Base-by-base conservation (phyloP, 2,888 invertebrate genomes). In the Oasisia sp. region DNA sequence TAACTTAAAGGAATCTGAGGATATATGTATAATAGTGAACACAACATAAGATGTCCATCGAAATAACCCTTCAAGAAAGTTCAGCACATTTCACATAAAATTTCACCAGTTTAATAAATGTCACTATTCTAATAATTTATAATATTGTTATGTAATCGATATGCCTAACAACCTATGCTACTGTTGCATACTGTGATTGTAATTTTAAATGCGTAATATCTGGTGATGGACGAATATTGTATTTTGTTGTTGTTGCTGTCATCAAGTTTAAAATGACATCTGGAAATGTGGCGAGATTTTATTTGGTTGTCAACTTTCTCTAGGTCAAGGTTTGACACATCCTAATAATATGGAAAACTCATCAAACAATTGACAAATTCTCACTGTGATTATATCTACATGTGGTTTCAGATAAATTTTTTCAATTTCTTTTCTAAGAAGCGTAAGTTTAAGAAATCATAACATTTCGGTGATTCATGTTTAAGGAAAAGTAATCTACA, bases 351-450 rank as follows among this genome's bases (percentile, higher is more conserved):
- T 27, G 74, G 74, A 74, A 74, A 74, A n/a, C 27, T 27, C 74
- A 74, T 74, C 27, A 74, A 27, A 74, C 2, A 38, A 74, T 5
- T 74, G 74, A 74, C 27, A 19, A 27, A 19, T 74, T 74, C 74
- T 3, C 27, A 74, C 27, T 19, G 74, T 7, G 74, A 74, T 74
- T 74, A 74, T 74, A 0, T 74, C n/a, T 27, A 27, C 74, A 74
- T 1, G 27, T 27, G 74, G 56, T 19, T n/a, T 74, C 74, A 74
- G 2, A 74, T 27, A 9, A 45, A 12, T n/a, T 74, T 74, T 27
- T 74, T 74, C 74, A 74, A 74, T n/a, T 74, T 74, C 74, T 19
- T 74, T 74, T 74, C 74, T 74, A n/a, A 74, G 74, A 74, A 50
- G 9, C 50, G 9, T 14, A 50, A 74, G 74, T 74, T 74, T 74